Evolutionary conservation across 2,113 vertebrate genomes (phyloP).

Genomic region (Podarcis cretensis): DNA sequence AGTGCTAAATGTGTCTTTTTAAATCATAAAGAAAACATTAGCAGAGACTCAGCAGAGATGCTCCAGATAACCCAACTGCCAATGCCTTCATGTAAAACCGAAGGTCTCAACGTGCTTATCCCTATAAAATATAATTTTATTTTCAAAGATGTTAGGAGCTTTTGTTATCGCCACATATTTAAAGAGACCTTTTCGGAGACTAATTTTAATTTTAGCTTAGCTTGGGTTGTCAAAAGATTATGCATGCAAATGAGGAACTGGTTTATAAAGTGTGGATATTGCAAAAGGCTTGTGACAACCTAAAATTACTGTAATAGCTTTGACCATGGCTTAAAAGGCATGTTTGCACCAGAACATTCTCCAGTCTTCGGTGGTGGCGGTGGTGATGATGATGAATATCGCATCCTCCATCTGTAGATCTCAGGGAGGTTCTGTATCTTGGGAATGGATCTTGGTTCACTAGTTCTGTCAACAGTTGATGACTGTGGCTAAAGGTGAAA

Average conservation of each 20-base stretch:
- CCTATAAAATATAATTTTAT: conserved; percentile 25
- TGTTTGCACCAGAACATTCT: neutral
- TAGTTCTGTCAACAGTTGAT: neutral
- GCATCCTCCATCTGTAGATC: too few species aligned
- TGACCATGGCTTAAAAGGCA: conserved; percentile 7
- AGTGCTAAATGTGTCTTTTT: neutral
- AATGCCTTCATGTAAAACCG: neutral
- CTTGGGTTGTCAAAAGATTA: conserved; percentile 21
- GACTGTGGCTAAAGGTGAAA: neutral
- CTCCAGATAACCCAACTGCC: neutral
- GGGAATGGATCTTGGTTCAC: neutral
- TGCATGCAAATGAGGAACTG: conserved; percentile 17
- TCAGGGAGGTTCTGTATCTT: neutral
- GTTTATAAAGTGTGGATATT: conserved; percentile 27
- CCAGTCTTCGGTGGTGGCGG: neutral
- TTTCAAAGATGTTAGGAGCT: conserved; percentile 26
- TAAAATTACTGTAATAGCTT: neutral
- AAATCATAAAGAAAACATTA: neutral
- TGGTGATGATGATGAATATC: too few species aligned
- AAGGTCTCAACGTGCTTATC: conserved; percentile 17
- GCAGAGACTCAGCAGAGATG: neutral
- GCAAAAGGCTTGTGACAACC: conserved; percentile 4
- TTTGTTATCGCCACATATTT: conserved; percentile 25
- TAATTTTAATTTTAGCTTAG: conserved; percentile 33
- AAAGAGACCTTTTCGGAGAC: conserved; percentile 13